Conservation (phyloP, 2,113 vertebrate genomes). For the Stictonetta naevosa region DNA sequence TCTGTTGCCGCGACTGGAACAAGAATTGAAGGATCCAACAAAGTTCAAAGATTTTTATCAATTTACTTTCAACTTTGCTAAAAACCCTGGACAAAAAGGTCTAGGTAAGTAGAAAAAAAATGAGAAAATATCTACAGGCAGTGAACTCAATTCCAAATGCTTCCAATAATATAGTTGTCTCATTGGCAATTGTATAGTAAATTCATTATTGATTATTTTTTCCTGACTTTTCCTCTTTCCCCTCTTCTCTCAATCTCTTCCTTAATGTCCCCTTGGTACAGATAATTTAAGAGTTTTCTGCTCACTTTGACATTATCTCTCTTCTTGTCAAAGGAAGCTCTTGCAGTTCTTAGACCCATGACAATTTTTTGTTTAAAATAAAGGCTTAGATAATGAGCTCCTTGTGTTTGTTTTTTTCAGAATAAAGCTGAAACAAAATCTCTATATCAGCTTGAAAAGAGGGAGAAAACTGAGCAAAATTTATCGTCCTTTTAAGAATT, state of each 20-base stretch:
- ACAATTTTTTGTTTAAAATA: not conserved
- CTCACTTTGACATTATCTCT: not conserved
- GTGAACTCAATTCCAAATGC: not conserved
- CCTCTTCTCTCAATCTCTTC: not conserved
- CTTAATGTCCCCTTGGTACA: not conserved
- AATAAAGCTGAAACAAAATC: not conserved
- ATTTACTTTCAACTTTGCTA: constrained; percentile 96
- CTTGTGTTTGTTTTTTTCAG: not conserved
- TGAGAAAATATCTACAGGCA: not conserved
- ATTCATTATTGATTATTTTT: not conserved
- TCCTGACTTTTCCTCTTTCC: not conserved
- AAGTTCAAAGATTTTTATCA: constrained; percentile 98
- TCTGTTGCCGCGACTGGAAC: constrained; percentile 90
- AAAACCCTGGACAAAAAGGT: constrained; percentile 96
- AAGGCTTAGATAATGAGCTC: not conserved
- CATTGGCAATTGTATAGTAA: not conserved
- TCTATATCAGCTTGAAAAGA: not conserved
- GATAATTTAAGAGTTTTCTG: not conserved
- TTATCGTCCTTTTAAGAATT: not conserved
- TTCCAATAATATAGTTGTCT: not conserved
- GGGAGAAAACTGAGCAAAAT: not conserved
- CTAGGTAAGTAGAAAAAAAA: constrained; percentile 83
- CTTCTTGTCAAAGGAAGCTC: not conserved
- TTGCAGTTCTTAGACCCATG: not conserved
- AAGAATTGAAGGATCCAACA: constrained; percentile 90